These are phyloP conservation scores for Neostethus bicornis DNA, from an alignment of 2,797 vertebrate species.

Conservation along the genomic window DNA sequence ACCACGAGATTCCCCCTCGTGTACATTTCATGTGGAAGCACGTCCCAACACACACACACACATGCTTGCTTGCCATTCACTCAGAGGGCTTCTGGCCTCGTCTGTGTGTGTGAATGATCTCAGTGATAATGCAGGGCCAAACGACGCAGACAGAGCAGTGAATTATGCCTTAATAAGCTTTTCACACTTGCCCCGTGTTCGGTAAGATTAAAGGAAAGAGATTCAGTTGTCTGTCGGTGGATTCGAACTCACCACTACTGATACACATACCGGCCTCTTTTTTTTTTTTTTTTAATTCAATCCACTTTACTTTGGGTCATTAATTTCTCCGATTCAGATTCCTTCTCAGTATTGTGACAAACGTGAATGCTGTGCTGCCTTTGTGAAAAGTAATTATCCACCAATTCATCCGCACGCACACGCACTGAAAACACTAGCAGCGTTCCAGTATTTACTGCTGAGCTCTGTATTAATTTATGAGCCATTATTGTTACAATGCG, in stretches of 20 bases:
- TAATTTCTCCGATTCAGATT: constrained; percentile 60
- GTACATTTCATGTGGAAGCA: constrained; percentile 75
- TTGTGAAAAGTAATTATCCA: constrained; percentile 75
- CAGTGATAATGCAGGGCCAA: constrained; percentile 69
- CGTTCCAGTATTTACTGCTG: constrained; percentile 76
- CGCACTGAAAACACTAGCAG: constrained; percentile 69
- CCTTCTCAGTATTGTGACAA: constrained; percentile 44
- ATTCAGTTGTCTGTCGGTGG: constrained; percentile 28
- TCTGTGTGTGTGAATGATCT: constrained; percentile 51
- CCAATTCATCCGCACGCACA: constrained; percentile 59
- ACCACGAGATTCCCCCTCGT: constrained; percentile 73
- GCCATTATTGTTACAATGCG: constrained; percentile 74
- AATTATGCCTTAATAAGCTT: constrained; percentile 76
- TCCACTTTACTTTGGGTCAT: constrained; percentile 53
- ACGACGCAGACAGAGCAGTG: constrained; percentile 68
- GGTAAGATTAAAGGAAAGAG: constrained; percentile 52
- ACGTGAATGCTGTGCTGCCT: constrained; percentile 69
- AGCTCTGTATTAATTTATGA: constrained; percentile 80
- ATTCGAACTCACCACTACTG: constrained; percentile 39
- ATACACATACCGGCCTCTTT: constrained; percentile 51
- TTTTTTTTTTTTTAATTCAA: too few relatives aligned
- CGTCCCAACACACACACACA: constrained; percentile 39
- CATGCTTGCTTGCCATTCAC: constrained; percentile 48
- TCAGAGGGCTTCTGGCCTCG: constrained; percentile 34
- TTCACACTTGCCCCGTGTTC: constrained; percentile 61